Evolutionary conservation across 1,140 invertebrate genomes (phyloP).

Genomic region (Caenorhabditis remanei): DNA sequence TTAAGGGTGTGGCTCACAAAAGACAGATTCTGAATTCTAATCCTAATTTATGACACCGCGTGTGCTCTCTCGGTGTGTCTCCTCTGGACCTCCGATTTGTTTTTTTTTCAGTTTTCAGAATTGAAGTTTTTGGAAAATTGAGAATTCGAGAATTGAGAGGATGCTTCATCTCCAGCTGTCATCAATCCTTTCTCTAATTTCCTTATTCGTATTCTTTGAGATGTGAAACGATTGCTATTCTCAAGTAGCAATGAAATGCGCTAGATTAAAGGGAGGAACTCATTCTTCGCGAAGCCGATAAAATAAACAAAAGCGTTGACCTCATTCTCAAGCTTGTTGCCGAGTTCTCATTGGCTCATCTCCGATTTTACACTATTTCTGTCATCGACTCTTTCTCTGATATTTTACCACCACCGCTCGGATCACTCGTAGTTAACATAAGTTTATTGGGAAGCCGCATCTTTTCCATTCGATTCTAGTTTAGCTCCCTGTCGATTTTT

Average conservation of each 20-base stretch:
- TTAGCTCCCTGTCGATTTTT: not conserved
- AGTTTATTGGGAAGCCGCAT: not conserved
- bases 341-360: slow-evolving; percentile 27
- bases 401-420: slow-evolving; percentile 1
- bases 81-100: not conserved
- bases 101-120: not conserved
- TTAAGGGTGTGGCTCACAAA: no score
- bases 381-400: slow-evolving; percentile 16
- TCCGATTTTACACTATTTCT: slow-evolving; percentile 48
- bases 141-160: not conserved
- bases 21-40: slow-evolving; percentile 16
- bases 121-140: no score
- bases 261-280: not conserved
- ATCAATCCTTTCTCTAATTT: no score
- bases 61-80: not conserved
- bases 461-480: not conserved
- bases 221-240: not conserved
- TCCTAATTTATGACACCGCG: not conserved
- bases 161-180: not conserved
- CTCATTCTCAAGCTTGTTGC: slow-evolving; percentile 34
- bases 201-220: no score
- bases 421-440: not conserved
- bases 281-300: slow-evolving; percentile 22
- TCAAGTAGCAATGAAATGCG: not conserved
- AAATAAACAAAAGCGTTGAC: slow-evolving; percentile 43